Conservation (phyloP, 1,140 invertebrate genomes). For the Eupristina koningsbergeri region DNA sequence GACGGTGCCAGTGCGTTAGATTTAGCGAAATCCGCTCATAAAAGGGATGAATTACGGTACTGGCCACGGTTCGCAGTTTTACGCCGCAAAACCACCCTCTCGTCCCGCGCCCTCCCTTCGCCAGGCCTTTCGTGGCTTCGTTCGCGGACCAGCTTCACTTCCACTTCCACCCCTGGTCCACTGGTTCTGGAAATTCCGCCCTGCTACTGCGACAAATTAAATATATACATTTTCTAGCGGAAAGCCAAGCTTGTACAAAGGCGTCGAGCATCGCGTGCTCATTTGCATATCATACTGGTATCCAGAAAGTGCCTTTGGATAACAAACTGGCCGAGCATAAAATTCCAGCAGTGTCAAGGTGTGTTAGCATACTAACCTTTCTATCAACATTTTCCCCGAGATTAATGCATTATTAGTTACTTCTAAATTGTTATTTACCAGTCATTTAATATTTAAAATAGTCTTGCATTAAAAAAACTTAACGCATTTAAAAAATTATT, state of each 20-base stretch:
- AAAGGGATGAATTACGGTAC: constrained; percentile 62
- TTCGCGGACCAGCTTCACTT: not conserved
- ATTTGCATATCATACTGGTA: constrained; percentile 45
- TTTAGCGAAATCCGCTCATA: constrained; percentile 59
- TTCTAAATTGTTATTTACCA: no score
- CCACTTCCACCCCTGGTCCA: no score
- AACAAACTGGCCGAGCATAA: not conserved
- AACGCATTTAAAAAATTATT: no score
- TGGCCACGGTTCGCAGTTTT: constrained; percentile 57
- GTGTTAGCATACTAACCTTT: no score
- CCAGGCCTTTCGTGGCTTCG: no score
- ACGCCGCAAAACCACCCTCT: constrained; percentile 38
- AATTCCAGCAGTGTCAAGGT: no score
- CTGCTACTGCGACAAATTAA: constrained; percentile 35
- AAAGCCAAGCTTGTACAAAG: constrained; percentile 51
- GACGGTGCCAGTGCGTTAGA: constrained; percentile 49
- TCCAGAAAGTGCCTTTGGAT: constrained; percentile 17
- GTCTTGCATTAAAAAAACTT: no score
- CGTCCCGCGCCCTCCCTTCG: no score
- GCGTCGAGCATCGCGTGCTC: constrained; percentile 32
- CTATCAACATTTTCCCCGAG: no score
- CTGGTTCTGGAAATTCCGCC: constrained; percentile 35
- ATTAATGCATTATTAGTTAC: no score
- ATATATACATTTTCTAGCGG: constrained; percentile 47
- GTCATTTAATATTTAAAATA: no score